Conservation (phyloP, 2,113 vertebrate species). For the Stomatorhinus ivindoensis region DNA sequence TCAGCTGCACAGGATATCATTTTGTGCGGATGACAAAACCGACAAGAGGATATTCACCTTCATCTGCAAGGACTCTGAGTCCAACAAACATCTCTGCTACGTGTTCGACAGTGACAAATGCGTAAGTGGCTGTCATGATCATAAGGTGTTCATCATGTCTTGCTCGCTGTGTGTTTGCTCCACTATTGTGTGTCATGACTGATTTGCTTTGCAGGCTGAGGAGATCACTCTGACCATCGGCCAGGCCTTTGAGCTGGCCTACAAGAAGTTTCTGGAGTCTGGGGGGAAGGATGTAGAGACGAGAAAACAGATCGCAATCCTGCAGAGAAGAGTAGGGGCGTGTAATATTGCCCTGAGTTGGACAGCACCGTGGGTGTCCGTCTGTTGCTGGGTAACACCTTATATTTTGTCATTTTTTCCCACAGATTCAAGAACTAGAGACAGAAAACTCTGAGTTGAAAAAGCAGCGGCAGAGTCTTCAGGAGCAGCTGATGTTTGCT, state of each 20-base stretch:
- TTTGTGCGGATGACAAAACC: constrained; percentile 98
- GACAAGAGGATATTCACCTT: constrained; percentile 99
- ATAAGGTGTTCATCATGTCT: no score
- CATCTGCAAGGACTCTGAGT: constrained; percentile 98
- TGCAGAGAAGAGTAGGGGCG: constrained; percentile 86
- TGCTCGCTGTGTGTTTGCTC: not conserved
- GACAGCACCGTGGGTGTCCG: not conserved
- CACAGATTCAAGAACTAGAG: constrained; percentile 95
- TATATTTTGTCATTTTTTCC: constrained; percentile 23
- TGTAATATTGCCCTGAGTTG: not conserved
- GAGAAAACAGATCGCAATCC: constrained; percentile 88
- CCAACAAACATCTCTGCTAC: constrained; percentile 95
- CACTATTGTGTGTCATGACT: not conserved
- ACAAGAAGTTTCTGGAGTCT: constrained; percentile 97
- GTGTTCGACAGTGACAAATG: constrained; percentile 99
- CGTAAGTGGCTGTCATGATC: constrained; percentile 63
- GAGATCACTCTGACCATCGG: constrained; percentile 98
- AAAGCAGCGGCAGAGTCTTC: constrained; percentile 87
- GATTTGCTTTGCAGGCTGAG: constrained; percentile 67
- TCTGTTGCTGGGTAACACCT: not conserved
- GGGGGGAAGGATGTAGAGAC: constrained; percentile 98
- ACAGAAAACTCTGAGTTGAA: constrained; percentile 89
- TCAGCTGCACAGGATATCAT: constrained; percentile 94
- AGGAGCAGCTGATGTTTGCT: constrained; percentile 80
- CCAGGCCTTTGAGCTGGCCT: constrained; percentile 96